Conservation (phyloP, 1,140 invertebrate species). For the Heliconius hewitsoni region DNA sequence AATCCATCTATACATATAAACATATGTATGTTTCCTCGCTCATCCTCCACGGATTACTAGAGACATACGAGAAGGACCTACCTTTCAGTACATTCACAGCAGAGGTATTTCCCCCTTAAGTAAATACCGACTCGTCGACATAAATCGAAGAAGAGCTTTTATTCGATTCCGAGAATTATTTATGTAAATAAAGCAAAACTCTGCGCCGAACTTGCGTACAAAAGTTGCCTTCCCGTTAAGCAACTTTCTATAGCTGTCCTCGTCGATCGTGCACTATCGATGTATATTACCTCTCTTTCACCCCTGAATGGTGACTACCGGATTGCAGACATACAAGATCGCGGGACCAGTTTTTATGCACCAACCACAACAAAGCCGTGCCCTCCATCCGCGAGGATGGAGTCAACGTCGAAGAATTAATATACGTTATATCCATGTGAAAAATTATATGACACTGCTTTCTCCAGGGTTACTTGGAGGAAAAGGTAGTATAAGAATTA, state of each 20-base stretch:
- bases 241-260: conserved; percentile 53
- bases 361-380: conserved; percentile 55
- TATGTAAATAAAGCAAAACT: conserved; percentile 60
- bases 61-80: background rate
- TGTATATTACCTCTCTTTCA: conserved; percentile 51
- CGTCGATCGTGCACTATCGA: conserved; percentile 39
- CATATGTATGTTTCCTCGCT: too few relatives aligned
- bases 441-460: conserved; percentile 11
- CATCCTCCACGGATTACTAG: too few relatives aligned
- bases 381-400: conserved; percentile 51
- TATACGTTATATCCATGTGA: conserved; percentile 13
- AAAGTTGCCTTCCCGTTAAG: conserved; percentile 68
- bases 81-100: conserved; percentile 29
- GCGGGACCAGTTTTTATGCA: conserved; percentile 69
- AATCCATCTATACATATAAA: too few relatives aligned
- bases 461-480: background rate
- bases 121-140: conserved; percentile 43
- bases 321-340: conserved; percentile 59
- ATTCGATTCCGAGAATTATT: conserved; percentile 60
- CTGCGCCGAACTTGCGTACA: conserved; percentile 49
- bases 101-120: conserved; percentile 41
- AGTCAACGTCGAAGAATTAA: conserved; percentile 41
- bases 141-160: conserved; percentile 52
- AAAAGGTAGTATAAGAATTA: too few relatives aligned
- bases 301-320: conserved; percentile 73